Evolutionary conservation across 2,888 invertebrate species (phyloP).

Genomic region (Salticus scenicus): DNA sequence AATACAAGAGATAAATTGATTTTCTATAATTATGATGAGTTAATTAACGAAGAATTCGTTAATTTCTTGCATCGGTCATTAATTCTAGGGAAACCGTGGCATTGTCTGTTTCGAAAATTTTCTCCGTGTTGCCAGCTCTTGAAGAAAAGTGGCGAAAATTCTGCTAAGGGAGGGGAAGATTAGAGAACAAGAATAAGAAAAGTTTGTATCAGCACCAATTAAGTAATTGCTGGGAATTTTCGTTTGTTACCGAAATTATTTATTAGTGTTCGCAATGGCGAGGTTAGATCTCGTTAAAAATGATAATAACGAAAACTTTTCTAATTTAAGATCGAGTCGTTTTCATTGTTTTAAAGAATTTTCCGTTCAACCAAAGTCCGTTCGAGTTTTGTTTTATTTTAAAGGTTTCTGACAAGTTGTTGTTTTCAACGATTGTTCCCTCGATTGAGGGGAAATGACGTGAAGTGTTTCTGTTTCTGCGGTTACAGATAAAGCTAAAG

Average conservation of each 20-base stretch:
- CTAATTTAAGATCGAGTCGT: constrained; percentile 51
- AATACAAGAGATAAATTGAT: constrained; percentile 67
- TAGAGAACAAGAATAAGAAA: constrained; percentile 33
- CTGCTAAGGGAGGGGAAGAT: background rate
- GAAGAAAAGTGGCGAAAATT: constrained; percentile 43
- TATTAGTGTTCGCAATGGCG: constrained; percentile 39
- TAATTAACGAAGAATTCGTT: constrained; percentile 69
- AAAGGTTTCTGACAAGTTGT: background rate
- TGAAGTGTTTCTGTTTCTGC: background rate
- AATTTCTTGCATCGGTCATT: constrained; percentile 67
- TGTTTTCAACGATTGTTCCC: background rate
- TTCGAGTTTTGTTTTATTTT: background rate
- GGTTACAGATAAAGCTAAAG: background rate
- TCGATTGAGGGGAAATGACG: background rate
- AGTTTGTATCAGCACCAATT: constrained; percentile 68
- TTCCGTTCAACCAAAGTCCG: background rate
- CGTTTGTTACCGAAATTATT: constrained; percentile 46
- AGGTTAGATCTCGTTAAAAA: constrained; percentile 57
- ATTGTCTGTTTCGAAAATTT: constrained; percentile 27
- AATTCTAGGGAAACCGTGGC: constrained; percentile 30
- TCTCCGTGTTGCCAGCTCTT: background rate
- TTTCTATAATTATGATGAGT: constrained; percentile 70
- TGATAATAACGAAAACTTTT: constrained; percentile 41
- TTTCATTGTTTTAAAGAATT: constrained; percentile 11
- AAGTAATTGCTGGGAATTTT: constrained; percentile 56